These are phyloP conservation scores for Phyllostomus hastatus DNA, from an alignment of 2,113 vertebrate genomes.

Conservation along the genomic window DNA sequence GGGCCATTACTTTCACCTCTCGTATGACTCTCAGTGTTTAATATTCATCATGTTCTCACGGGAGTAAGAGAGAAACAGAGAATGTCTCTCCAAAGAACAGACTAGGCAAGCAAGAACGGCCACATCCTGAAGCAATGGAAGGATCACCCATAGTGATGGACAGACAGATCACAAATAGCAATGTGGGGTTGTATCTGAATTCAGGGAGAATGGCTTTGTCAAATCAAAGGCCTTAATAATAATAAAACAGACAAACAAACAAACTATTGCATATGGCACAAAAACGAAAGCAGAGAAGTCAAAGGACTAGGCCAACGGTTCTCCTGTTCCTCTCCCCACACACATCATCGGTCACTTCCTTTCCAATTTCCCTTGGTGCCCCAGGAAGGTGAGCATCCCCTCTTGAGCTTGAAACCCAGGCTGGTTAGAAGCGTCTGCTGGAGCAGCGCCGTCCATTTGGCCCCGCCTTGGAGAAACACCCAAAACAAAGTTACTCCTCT, in stretches of 20 bases:
- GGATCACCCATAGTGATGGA: background rate
- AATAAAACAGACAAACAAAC: background rate
- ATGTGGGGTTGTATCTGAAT: background rate
- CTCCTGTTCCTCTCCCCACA: background rate
- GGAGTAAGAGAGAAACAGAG: background rate
- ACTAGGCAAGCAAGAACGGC: background rate
- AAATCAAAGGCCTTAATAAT: background rate
- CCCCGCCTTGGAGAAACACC: constrained; percentile 40
- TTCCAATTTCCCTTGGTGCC: background rate
- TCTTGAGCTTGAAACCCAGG: constrained; percentile 25
- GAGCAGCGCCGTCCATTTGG: constrained; percentile 54
- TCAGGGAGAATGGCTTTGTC: background rate
- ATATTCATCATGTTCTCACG: background rate
- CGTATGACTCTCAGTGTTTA: background rate
- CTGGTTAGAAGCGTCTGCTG: constrained; percentile 43
- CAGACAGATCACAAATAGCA: background rate
- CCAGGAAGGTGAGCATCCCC: background rate
- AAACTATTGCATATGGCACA: background rate
- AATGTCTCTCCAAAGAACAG: background rate
- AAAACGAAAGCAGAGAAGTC: background rate
- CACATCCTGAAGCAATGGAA: background rate
- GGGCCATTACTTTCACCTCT: background rate
- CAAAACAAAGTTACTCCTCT: constrained; percentile 63
- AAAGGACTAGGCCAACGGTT: background rate
- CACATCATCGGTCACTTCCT: background rate